Conservation (phyloP, 2,888 invertebrate genomes). For the Lymantria monacha region DNA sequence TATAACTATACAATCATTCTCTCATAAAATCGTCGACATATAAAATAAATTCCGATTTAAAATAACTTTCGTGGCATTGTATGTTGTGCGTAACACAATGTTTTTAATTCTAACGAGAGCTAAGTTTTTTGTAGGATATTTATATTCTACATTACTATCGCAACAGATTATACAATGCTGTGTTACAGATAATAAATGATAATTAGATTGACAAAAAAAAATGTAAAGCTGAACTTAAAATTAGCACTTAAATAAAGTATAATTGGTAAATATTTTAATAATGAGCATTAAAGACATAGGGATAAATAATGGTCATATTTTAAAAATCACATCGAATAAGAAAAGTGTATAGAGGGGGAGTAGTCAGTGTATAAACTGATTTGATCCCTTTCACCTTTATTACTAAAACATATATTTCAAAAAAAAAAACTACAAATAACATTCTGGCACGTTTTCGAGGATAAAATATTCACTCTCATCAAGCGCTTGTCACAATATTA, state of each 20-base stretch:
- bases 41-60: slow-evolving; percentile 28
- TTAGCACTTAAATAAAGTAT: slow-evolving; percentile 66
- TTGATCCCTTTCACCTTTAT: slow-evolving; percentile 56
- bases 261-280: slow-evolving; percentile 76
- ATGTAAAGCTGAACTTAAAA: slow-evolving; percentile 63
- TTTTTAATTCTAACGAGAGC: slow-evolving; percentile 52
- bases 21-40: slow-evolving; percentile 29
- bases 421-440: slow-evolving; percentile 68
- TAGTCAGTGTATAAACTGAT: slow-evolving; percentile 48
- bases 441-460: slow-evolving; percentile 77
- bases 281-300: slow-evolving; percentile 76
- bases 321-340: slow-evolving; percentile 66
- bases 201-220: slow-evolving; percentile 48
- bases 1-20: slow-evolving; percentile 44
- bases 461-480: slow-evolving; percentile 52
- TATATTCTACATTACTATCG: slow-evolving; percentile 51
- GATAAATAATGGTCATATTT: slow-evolving; percentile 75
- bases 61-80: slow-evolving; percentile 34
- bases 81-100: slow-evolving; percentile 69
- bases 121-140: slow-evolving; percentile 50
- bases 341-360: slow-evolving; percentile 45
- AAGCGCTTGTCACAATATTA: slow-evolving; percentile 56
- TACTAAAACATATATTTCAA: slow-evolving; percentile 60
- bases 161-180: slow-evolving; percentile 55
- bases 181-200: slow-evolving; percentile 39